Conservation (phyloP, 2,888 invertebrate genomes). For the Endotricha flammealis region DNA sequence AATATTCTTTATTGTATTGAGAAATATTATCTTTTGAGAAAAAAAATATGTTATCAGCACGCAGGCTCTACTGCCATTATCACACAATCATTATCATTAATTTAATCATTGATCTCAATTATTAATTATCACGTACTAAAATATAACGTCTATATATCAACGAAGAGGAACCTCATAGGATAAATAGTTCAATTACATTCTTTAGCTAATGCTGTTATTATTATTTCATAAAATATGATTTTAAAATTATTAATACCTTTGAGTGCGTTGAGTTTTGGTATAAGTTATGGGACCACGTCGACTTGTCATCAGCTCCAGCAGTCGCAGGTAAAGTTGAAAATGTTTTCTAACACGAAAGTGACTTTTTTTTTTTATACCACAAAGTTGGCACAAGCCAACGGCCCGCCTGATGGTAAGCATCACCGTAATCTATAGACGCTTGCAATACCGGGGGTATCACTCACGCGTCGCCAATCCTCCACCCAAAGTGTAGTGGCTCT, state of each 20-base stretch:
- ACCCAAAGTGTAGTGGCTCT: no score
- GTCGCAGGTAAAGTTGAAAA: conserved; percentile 52
- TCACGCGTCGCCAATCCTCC: no score
- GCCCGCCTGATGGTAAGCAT: no score
- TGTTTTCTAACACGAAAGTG: no score
- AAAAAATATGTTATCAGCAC: background rate
- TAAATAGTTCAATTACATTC: background rate
- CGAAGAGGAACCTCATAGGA: background rate
- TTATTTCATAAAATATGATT: conserved; percentile 32
- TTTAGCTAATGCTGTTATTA: background rate
- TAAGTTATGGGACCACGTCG: conserved; percentile 39
- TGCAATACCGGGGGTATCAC: no score
- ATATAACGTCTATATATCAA: background rate
- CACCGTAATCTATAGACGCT: no score
- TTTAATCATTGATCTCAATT: background rate
- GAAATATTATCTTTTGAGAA: background rate
- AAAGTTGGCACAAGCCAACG: no score
- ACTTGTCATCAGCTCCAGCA: conserved; percentile 44
- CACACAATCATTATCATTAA: background rate
- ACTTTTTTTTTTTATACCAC: no score
- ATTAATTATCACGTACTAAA: background rate
- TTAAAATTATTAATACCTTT: conserved; percentile 33
- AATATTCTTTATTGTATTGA: background rate
- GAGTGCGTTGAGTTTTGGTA: conserved; percentile 36
- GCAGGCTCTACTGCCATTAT: background rate